Conservation (phyloP, 2,113 vertebrate genomes). For the Macaca fascicularis region DNA sequence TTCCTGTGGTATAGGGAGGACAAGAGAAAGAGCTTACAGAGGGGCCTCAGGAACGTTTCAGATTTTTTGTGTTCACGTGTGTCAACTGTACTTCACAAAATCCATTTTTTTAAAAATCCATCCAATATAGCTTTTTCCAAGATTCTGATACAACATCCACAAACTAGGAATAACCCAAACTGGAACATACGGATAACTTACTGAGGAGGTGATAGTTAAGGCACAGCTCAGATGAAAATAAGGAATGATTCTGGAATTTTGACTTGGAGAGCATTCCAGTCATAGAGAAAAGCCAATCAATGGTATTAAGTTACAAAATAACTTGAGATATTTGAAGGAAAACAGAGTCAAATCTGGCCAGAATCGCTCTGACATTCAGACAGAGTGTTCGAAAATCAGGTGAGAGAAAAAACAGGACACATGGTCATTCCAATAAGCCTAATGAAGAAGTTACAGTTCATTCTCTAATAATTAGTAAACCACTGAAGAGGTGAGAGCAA, state of each 20-base stretch:
- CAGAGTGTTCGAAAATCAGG: background rate
- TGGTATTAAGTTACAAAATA: background rate
- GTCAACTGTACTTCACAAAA: background rate
- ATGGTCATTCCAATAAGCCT: background rate
- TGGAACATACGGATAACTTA: background rate
- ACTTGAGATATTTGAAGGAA: background rate
- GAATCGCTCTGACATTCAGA: background rate
- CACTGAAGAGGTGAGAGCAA: too few relatives aligned
- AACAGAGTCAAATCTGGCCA: background rate
- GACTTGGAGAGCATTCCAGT: background rate
- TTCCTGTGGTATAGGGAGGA: background rate
- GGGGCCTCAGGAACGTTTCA: background rate
- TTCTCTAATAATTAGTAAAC: background rate
- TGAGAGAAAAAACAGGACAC: background rate
- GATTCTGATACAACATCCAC: background rate
- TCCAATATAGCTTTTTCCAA: background rate
- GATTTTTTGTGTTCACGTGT: background rate
- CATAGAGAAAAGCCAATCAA: background rate
- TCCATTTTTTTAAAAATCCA: background rate
- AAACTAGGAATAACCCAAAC: background rate
- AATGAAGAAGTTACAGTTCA: background rate
- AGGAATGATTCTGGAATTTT: background rate
- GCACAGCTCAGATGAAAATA: background rate
- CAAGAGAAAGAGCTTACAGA: background rate
- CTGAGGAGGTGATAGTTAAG: background rate